Base-by-base conservation (phyloP, 2,888 invertebrate genomes). In the Pomacea canaliculata region DNA sequence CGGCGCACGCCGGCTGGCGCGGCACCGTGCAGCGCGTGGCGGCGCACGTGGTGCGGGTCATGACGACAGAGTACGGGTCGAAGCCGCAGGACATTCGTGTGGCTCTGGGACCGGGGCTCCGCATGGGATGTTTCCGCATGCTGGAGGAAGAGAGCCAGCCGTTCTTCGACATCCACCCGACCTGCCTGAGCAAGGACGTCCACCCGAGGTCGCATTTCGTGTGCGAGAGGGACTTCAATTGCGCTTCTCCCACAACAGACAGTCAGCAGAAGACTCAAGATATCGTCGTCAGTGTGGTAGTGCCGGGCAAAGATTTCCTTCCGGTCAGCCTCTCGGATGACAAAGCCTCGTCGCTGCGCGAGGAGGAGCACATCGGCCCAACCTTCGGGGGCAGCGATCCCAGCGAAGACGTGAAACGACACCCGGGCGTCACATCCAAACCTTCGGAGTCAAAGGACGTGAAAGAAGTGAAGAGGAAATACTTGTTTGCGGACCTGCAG, bases 1-100 rank as follows among this genome's bases (percentile, higher is more conserved):
- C 84, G 0, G 80, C 80, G 12, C 85, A 85, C 69, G 80, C 84
- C 2, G 85, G 85, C 0, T 85, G 84, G 83, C 76, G 76, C 48
- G 85, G 85, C 5, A 84, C 84, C 0, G 70, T 81, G 8, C 66
- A 77, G 71, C 73, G 79, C 10, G 81, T 83, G 8, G 82, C 80
- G 5, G 66, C 76, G 68, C 76, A 73, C 59, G 80, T 78, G n/a
- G 77, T 85, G 46, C 75, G 78, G 46, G 70, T 79, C 72, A 83
- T 85, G 84, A 67, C 76, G 12, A 70, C 70, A 19, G 76, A 81
- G 65, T 85, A 77, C 67, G 80, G 81, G 19, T 68, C 74, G 59
- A 59, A 80, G 59, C 78, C 80, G 1, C 70, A 78, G 66, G 77
- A 85, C 71, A 77, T 85, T 49, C 63, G 62, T 51, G 85, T 84